Evolutionary conservation across 2,113 vertebrate species (phyloP).

Genomic region (Lophotis ruficrista): DNA sequence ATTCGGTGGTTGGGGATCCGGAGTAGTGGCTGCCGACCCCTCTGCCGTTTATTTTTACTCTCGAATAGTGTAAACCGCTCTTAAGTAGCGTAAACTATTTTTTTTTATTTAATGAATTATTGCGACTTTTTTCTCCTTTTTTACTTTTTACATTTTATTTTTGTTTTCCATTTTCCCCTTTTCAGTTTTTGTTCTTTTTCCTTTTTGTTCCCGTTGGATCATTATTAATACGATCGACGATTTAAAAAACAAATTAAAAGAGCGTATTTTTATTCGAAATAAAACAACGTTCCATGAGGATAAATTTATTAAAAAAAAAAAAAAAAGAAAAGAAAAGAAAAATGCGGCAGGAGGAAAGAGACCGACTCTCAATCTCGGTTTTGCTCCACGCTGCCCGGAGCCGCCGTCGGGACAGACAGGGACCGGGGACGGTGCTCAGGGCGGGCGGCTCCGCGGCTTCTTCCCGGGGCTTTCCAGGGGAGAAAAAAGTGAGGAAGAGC

Average conservation of each 20-base stretch:
- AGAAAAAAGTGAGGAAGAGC: not conserved
- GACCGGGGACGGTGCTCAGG: not conserved
- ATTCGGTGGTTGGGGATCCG: not conserved
- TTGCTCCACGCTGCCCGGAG: not conserved
- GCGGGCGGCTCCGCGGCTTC: not conserved
- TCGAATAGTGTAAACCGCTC: not conserved
- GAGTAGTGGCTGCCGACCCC: not conserved
- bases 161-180: not conserved
- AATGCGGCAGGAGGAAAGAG: not conserved
- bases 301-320: not conserved
- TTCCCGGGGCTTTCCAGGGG: not conserved
- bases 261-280: not conserved
- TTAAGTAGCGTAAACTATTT: not conserved
- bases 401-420: not conserved
- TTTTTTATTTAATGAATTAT: not conserved
- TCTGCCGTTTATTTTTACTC: constrained; percentile 37
- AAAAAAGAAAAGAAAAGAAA: accelerated
- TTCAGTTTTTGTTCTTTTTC: not conserved
- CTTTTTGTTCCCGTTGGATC: not conserved
- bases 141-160: not conserved
- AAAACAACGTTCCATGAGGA: not conserved
- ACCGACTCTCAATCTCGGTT: not conserved
- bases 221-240: not conserved
- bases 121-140: not conserved
- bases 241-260: not conserved